Base-by-base conservation (phyloP, 1,140 invertebrate genomes). In the Trichonephila inaurata region DNA sequence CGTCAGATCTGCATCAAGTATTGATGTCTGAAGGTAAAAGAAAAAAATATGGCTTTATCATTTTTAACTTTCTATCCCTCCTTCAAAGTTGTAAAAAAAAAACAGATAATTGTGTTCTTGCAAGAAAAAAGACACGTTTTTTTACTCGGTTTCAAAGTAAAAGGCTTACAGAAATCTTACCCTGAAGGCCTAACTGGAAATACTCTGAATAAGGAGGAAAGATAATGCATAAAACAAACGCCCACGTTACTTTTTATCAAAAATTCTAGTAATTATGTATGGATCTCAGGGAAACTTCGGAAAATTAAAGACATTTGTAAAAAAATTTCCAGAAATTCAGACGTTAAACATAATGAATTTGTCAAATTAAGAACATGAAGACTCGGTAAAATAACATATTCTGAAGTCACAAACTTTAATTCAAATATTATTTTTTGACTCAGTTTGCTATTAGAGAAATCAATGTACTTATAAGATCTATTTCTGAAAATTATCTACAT, bases 231-330 rank as follows among this genome's bases (percentile, higher is more conserved):
- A 85, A 85, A 85, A 77, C 33, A 85, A 60, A 60, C 12, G 16
- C 58, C 12, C 21, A 18, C 40, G 7, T 81, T 14, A 18, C 33
- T 85, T 85, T 58, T 85, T 61, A 21, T 24, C 21, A 24, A 24
- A 85, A 60, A 60, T 61, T 24, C 21, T 28, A 16, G 83, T 85
- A 60, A 85, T 85, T 85, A 85, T 6, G n/a, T 85, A 58, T 61
- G 83, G 51, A 61, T 61, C 18, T n/a, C 58, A 28, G 33, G 21
- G 33, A 60, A 61, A 85, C 51, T 85, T 58, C 12, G 21, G n/a
- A 24, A 85, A 85, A 85, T 85, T 60, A 61, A 85, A 61, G 51
- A 85, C 58, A n/a, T 58, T 51, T 85, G 24, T n/a, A 60, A 85
- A n/a, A 58, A 24, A n/a, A 60, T 10, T 33, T 21, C 10, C 60